These are phyloP conservation scores for Dromiciops gliroides DNA, from an alignment of 2,113 vertebrate species.

Conservation along the genomic window DNA sequence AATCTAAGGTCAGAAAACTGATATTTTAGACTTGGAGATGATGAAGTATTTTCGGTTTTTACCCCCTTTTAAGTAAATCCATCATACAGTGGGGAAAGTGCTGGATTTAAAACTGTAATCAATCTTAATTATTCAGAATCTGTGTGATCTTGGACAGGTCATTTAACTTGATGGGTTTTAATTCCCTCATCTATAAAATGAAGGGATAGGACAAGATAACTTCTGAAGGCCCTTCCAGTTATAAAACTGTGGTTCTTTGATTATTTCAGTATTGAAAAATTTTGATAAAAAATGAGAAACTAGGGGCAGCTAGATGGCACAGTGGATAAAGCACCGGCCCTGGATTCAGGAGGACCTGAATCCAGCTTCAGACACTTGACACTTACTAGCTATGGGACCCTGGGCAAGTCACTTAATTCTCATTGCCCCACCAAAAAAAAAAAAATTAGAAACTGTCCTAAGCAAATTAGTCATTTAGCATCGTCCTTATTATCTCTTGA, in stretches of 20 bases:
- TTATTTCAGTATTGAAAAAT: not conserved
- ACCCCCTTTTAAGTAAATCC: not conserved
- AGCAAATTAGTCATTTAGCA: not conserved
- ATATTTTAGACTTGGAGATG: slow-evolving; percentile 20
- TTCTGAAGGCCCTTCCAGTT: not conserved
- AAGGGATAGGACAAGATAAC: not conserved
- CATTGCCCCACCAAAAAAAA: too few relatives aligned
- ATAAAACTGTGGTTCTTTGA: not conserved
- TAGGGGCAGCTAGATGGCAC: too few relatives aligned
- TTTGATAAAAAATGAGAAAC: too few relatives aligned
- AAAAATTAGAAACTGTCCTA: not conserved
- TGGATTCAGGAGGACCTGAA: too few relatives aligned
- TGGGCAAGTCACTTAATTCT: too few relatives aligned
- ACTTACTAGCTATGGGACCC: too few relatives aligned
- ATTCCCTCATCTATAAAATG: not conserved
- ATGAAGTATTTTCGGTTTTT: not conserved
- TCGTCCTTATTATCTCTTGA: not conserved
- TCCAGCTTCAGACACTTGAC: too few relatives aligned
- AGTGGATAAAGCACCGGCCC: too few relatives aligned
- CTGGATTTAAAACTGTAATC: not conserved
- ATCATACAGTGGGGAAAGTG: not conserved
- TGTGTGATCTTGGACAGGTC: not conserved
- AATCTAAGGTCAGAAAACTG: slow-evolving; percentile 8
- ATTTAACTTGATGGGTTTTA: not conserved
- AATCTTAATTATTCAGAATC: not conserved